Base-by-base conservation (phyloP, 2,113 vertebrate genomes). In the Paralichthys olivaceus region DNA sequence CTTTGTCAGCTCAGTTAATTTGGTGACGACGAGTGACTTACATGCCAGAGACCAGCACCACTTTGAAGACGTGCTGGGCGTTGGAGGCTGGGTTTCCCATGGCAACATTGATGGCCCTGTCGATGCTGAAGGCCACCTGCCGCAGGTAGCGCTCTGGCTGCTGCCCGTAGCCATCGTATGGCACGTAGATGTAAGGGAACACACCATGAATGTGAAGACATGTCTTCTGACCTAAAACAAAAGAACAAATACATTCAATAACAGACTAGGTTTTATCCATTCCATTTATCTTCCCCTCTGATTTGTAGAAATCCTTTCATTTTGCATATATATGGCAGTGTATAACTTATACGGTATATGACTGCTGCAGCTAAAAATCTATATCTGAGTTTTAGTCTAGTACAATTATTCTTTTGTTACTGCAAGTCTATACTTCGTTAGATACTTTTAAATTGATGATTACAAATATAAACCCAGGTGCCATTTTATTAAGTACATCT, bases 121-220 rank as follows among this genome's bases (percentile, higher is more conserved):
- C 98, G 75, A 99, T 97, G 95, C 98, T 99, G 94, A 96, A 96
- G 12, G 98, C 97, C 92, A 99, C 93, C 91, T 97, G 97, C 59
- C 95, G 96, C 87, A 99, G 94, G 94, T 97, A 95, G 83, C 90
- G 92, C 61, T 99, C 96, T 25, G 95, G 92, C 80, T 95, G 93
- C 84, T 95, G 96, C 74, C 94, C 94, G 73, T 93, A 90, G 63
- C 96, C 96, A 89, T 99, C 97, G 0, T 97, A 99, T 0, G 96
- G 97, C 60, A 99, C 94, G 56, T 97, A 99, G 91, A 99, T 92
- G 92, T 99, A 99, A 80, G 98, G 98, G 90, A 99, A 98, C 73
- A 97, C 82, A 61, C 98, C 97, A 58, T 99, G 98, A 57, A 99
- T 94, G 84, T 99, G 98, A 83, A 99, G 96, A 89, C 98, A 99